These are phyloP conservation scores for Thelaira solivaga DNA, from an alignment of 2,888 invertebrate genomes.

Conservation along the genomic window DNA sequence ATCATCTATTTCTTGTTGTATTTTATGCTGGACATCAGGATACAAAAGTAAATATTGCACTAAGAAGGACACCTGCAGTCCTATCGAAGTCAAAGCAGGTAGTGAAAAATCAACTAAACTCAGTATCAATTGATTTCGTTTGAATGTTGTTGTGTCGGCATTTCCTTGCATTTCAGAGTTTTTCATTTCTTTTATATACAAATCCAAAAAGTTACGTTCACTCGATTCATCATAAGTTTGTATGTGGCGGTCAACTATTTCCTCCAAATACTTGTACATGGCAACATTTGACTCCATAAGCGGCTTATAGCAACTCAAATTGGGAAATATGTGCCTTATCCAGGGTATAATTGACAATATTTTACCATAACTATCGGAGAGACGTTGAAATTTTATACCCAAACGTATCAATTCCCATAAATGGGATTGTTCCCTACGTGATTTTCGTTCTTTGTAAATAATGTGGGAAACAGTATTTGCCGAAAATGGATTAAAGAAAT, in stretches of 20 bases:
- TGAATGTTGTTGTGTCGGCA: slow-evolving; percentile 60
- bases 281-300: slow-evolving; percentile 78
- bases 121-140: slow-evolving; percentile 80
- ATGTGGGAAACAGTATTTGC: slow-evolving; percentile 80
- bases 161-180: slow-evolving; percentile 74
- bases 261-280: slow-evolving; percentile 79
- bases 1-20: slow-evolving; percentile 81
- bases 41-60: slow-evolving; percentile 79
- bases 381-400: slow-evolving; percentile 79
- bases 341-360: slow-evolving; percentile 80
- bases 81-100: slow-evolving; percentile 80
- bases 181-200: slow-evolving; percentile 81
- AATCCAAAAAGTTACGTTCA: slow-evolving; percentile 81
- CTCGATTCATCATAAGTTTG: slow-evolving; percentile 76
- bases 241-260: slow-evolving; percentile 78
- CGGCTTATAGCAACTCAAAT: slow-evolving; percentile 79
- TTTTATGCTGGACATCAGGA: slow-evolving; percentile 79
- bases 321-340: slow-evolving; percentile 80
- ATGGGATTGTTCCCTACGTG: slow-evolving; percentile 78
- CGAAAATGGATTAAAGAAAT: slow-evolving; percentile 79
- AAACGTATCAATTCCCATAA: slow-evolving; percentile 74
- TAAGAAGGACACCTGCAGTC: slow-evolving; percentile 78
- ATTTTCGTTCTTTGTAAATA: slow-evolving; percentile 78
- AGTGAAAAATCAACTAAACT: slow-evolving; percentile 81
- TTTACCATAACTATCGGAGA: slow-evolving; percentile 80